Percentiles rank a stretch among this genome's conserved stretches.
phyloP scores from a whole-genome alignment of 2,113 vertebrate genomes.

The Stegostoma tigrinum region DNA sequence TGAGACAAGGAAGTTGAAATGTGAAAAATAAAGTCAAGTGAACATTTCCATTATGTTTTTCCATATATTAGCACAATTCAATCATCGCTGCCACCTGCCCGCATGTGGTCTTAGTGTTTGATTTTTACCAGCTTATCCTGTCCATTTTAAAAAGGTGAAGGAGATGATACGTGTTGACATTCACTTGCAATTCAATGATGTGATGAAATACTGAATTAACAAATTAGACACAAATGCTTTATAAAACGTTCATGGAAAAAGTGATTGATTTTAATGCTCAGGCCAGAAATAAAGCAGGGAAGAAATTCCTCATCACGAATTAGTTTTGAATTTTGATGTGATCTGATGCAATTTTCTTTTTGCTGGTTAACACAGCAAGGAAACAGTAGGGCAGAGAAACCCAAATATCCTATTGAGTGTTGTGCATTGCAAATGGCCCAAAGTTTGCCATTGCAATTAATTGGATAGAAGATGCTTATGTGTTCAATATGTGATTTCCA shows the following conservation, averaged over 20 bases:
- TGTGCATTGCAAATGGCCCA: neutral
- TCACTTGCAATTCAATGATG: neutral
- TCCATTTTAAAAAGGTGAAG: neutral
- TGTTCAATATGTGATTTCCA: neutral
- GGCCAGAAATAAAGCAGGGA: neutral
- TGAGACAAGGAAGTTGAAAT: neutral
- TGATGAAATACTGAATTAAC: neutral
- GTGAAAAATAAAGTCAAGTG: neutral
- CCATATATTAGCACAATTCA: neutral
- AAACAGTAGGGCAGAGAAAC: neutral
- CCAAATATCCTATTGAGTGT: neutral
- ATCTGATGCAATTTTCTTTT: neutral
- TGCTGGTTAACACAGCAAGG: neutral
- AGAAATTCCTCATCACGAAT: neutral
- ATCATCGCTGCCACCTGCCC: neutral
- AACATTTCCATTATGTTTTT: neutral
- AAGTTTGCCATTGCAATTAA: neutral
- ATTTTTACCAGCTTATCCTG: constrained; percentile 4
- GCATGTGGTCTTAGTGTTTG: neutral
- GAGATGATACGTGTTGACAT: neutral
- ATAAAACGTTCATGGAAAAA: neutral
- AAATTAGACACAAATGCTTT: neutral
- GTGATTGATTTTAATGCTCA: neutral
- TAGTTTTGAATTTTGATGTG: neutral
- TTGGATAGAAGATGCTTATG: neutral